These are phyloP conservation scores for Myiothlypis coronata DNA, from an alignment of 2,797 vertebrate species.

Conservation along the genomic window DNA sequence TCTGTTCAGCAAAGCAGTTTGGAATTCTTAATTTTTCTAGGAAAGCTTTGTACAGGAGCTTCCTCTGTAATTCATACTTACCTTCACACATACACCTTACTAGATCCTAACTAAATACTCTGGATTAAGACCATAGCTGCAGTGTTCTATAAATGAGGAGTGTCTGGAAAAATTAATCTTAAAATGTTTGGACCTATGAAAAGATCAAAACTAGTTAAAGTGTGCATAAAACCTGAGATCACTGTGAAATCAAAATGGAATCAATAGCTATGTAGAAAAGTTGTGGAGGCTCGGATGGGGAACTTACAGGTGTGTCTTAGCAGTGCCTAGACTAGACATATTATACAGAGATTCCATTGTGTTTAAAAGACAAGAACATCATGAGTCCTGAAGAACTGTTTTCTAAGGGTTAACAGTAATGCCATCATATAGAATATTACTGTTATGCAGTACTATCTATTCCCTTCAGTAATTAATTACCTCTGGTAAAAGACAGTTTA, in stretches of 20 bases:
- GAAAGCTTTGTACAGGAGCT: background rate
- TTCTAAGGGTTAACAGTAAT: background rate
- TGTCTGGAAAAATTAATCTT: background rate
- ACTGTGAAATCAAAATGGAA: background rate
- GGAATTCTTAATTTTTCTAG: background rate
- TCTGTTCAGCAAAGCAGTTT: background rate
- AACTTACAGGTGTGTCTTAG: accelerated
- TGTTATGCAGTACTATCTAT: background rate
- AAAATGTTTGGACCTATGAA: background rate
- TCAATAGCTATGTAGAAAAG: background rate
- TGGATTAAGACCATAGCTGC: background rate
- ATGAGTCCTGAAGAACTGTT: background rate
- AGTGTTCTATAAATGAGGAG: background rate
- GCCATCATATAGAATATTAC: background rate
- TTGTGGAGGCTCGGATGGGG: background rate
- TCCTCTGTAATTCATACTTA: background rate
- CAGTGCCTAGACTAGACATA: background rate
- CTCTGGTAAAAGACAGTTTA: background rate
- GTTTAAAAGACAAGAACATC: background rate
- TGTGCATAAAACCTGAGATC: background rate
- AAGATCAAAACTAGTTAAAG: background rate
- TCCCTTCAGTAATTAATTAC: background rate
- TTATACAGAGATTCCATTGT: background rate
- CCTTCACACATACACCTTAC: background rate
- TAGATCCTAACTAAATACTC: background rate